Base-by-base conservation (phyloP, 2,797 vertebrate species). In the Thunnus albacares region DNA sequence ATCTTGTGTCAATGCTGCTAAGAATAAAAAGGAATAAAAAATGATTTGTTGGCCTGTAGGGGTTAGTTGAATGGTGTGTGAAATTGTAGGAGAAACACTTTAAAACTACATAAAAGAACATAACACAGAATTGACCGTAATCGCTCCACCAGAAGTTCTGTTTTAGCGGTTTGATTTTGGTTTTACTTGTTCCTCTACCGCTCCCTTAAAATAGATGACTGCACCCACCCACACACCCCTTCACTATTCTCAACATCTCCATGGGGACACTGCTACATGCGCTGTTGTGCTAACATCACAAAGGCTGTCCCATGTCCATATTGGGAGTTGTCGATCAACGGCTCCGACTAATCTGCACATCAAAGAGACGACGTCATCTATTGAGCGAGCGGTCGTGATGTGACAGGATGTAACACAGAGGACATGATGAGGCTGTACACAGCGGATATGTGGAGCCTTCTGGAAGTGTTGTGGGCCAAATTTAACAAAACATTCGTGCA, bases 231-330 rank as follows among this genome's bases (percentile, higher is more conserved):
- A 90, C 86, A 59, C 74, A 43, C 68, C 52, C 28, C 81, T 66
- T 67, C 1, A 52, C 83, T 88, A 68, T 75, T 85, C 74, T 64
- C 22, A 43, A 67, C 80, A 65, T 90, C 79, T 55, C 85, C 88
- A 89, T 84, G 80, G 84, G 53, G 62, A 93, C 77, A 3, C 41
- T 13, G 72, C 45, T 15, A 14, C 63, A 81, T 52, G 33, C n/a
- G 3, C 66, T 76, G 80, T 8, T 57, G 41, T 3, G 24, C 76
- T 41, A 51, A 74, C 82, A 64, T 75, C 69, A 72, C 67, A 51
- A n/a, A 18, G 64, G 43, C 68, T 38, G 55, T 1, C 5, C 15
- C 65, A 9, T 18, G n/a, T 47, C 82, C 78, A 60, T 72, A 59
- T 61, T 26, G 13, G 75, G 68, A 83, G 79, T 1, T 71, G 75